Evolutionary conservation across 2,113 vertebrate species (phyloP).

Genomic region (Thermophis baileyi): DNA sequence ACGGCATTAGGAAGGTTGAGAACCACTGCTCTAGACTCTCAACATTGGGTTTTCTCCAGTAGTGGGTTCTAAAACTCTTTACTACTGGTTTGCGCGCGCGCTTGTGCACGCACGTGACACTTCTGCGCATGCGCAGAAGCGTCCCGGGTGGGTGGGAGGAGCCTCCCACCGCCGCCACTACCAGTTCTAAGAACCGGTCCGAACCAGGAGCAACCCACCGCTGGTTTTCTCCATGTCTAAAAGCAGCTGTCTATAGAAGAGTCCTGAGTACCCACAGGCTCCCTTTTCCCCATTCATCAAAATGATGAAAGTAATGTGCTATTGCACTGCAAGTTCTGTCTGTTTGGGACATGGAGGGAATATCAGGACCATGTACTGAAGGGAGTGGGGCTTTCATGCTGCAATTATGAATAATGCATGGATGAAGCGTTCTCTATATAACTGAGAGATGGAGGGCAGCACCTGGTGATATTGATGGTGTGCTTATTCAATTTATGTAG

Average conservation of each 20-base stretch:
- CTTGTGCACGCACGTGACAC: too few species aligned
- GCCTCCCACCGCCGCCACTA: too few species aligned
- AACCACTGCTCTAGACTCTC: background rate
- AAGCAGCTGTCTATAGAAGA: background rate
- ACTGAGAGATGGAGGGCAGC: background rate
- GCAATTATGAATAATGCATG: background rate
- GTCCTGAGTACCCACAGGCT: background rate
- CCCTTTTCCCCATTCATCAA: background rate
- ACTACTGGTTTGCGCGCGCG: too few species aligned
- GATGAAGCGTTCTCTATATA: background rate
- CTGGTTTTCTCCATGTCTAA: background rate
- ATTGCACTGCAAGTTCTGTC: background rate
- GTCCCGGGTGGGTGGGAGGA: too few species aligned
- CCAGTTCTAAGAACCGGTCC: too few species aligned
- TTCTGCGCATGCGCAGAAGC: too few species aligned
- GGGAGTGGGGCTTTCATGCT: background rate
- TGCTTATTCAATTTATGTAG: background rate
- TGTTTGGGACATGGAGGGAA: background rate
- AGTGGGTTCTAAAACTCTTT: too few species aligned
- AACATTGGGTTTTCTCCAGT: background rate
- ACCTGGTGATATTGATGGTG: background rate
- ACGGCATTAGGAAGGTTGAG: too few species aligned
- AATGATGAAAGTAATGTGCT: background rate
- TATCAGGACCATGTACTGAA: background rate
- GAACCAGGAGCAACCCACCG: too few species aligned